Percentiles rank a stretch among this genome's conserved stretches.
phyloP scores from a whole-genome alignment of 1,140 invertebrate species.

The Drosophila rhopaloa region DNA sequence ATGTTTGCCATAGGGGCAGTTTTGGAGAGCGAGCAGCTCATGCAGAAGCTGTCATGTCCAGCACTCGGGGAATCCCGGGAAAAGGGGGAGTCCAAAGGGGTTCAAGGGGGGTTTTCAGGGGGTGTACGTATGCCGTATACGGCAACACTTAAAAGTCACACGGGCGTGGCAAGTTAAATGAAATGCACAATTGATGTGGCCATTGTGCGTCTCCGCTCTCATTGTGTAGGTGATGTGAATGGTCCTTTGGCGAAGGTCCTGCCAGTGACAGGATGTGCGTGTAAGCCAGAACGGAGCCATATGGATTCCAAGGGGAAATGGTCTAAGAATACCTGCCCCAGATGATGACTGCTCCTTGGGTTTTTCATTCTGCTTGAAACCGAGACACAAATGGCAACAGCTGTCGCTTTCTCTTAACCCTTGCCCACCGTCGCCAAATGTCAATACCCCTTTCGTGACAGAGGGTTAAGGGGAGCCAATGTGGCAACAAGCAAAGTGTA shows the following conservation, averaged over 20 bases:
- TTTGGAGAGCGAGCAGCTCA: conserved; percentile 61
- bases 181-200: conserved; percentile 81
- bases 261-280: conserved; percentile 60
- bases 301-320: background rate
- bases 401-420: conserved; percentile 44
- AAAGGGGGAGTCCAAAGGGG: conserved; percentile 5
- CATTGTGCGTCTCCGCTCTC: conserved; percentile 55
- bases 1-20: conserved; percentile 71
- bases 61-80: conserved; percentile 63
- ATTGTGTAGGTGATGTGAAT: conserved; percentile 53
- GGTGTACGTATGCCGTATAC: conserved; percentile 7
- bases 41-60: conserved; percentile 84
- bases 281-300: background rate
- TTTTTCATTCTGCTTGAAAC: conserved; percentile 4
- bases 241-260: conserved; percentile 44
- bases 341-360: conserved; percentile 15
- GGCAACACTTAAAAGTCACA: conserved; percentile 81
- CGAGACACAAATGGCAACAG: conserved; percentile 44
- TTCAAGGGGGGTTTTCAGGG: background rate
- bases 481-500: conserved; percentile 47
- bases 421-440: conserved; percentile 17
- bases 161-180: conserved; percentile 81
- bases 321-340: conserved; percentile 24
- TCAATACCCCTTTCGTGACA: background rate
- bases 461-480: conserved; percentile 19